phyloP scores from a whole-genome alignment of 2,113 vertebrate genomes.

The Oreochromis aureus region DNA sequence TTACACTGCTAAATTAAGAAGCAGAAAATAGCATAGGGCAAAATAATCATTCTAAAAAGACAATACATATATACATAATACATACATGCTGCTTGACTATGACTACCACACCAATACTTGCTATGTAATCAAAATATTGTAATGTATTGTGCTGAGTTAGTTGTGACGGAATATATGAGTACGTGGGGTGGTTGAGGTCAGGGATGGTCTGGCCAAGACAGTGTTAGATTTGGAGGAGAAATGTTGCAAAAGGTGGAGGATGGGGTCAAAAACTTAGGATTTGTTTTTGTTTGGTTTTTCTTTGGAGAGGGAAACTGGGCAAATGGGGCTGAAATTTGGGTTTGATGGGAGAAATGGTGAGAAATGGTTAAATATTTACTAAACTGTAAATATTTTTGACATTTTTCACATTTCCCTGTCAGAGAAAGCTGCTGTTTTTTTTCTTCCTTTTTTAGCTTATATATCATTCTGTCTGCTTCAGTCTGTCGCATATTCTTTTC shows the following conservation, averaged over 20 bases:
- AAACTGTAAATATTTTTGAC: conserved; percentile 41
- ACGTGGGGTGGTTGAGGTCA: conserved; percentile 50
- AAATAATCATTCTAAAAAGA: neutral
- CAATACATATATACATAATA: neutral
- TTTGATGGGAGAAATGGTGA: conserved; percentile 22
- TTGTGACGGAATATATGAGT: conserved; percentile 44
- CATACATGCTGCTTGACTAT: neutral
- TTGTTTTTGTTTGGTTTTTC: conserved; percentile 11
- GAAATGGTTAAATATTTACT: conserved; percentile 40
- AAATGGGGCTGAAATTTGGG: conserved; percentile 34
- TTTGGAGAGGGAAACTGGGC: conserved; percentile 21
- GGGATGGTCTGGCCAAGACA: conserved; percentile 54
- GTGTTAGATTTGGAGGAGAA: conserved; percentile 55
- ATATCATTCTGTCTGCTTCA: neutral
- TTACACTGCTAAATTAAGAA: neutral
- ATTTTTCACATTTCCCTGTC: conserved; percentile 48
- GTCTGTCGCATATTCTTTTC: neutral
- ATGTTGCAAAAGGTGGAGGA: conserved; percentile 57
- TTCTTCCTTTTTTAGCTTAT: neutral
- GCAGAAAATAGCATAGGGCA: neutral
- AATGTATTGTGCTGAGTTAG: conserved; percentile 33
- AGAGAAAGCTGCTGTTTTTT: conserved; percentile 3
- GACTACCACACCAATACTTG: neutral
- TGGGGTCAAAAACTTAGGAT: conserved; percentile 41
- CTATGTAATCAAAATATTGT: neutral